Percentiles rank a stretch among this genome's conserved stretches.
phyloP scores from a whole-genome alignment of 2,113 vertebrate genomes.

The Xyrauchen texanus region DNA sequence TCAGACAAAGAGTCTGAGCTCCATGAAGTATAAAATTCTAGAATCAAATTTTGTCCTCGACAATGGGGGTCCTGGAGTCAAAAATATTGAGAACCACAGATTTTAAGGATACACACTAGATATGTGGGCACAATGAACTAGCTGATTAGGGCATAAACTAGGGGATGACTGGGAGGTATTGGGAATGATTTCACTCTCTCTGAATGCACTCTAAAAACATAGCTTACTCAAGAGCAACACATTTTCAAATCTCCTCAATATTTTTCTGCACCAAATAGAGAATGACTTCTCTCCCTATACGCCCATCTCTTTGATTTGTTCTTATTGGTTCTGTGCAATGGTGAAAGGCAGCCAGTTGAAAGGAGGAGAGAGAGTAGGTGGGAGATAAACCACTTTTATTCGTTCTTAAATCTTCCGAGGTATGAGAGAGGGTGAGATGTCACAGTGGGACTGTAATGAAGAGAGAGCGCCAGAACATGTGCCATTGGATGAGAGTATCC shows the following conservation, averaged over 20 bases:
- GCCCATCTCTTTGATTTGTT: slow-evolving; percentile 27
- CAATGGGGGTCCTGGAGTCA: too few relatives aligned
- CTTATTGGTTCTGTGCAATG: slow-evolving; percentile 44
- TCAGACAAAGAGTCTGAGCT: too few relatives aligned
- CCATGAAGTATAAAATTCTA: too few relatives aligned
- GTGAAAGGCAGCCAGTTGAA: slow-evolving; percentile 36
- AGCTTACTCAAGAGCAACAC: too few relatives aligned
- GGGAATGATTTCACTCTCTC: too few relatives aligned
- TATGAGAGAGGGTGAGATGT: slow-evolving; percentile 38
- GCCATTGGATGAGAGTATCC: slow-evolving; percentile 48
- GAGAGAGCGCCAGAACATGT: slow-evolving; percentile 48
- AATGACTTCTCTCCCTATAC: slow-evolving; percentile 9
- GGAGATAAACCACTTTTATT: slow-evolving; percentile 52
- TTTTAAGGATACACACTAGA: too few relatives aligned
- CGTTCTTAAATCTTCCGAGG: slow-evolving; percentile 49
- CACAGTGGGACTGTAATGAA: slow-evolving; percentile 59
- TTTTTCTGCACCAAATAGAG: neutral
- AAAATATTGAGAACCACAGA: too few relatives aligned
- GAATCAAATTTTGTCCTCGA: too few relatives aligned
- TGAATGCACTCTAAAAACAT: slow-evolving; percentile 56
- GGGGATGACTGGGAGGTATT: too few relatives aligned
- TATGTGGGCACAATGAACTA: too few relatives aligned
- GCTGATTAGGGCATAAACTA: too few relatives aligned
- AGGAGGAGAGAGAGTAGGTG: neutral
- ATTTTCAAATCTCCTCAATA: slow-evolving; percentile 23